These are phyloP conservation scores for Phyllostomus discolor DNA, from an alignment of 2,113 vertebrate species.

Conservation along the genomic window DNA sequence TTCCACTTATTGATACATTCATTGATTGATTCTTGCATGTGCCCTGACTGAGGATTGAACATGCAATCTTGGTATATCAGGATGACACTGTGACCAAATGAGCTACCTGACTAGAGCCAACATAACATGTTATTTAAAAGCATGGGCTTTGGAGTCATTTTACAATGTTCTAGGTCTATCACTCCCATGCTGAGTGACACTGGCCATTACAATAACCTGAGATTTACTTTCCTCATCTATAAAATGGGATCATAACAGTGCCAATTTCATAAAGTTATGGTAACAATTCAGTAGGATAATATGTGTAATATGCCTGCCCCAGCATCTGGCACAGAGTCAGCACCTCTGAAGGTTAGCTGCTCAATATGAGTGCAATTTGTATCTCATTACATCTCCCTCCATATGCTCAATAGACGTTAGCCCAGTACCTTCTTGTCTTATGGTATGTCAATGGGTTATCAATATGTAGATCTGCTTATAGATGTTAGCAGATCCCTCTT, in stretches of 20 bases:
- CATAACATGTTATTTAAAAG: not conserved
- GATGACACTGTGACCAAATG: too few relatives aligned
- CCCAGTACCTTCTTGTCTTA: not conserved
- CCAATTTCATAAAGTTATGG: fast-evolving
- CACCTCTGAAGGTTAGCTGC: not conserved
- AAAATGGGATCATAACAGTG: not conserved
- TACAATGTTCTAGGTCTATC: not conserved
- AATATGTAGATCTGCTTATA: not conserved
- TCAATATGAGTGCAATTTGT: not conserved
- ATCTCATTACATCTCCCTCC: not conserved
- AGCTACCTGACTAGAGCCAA: too few relatives aligned
- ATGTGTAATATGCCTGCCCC: not conserved
- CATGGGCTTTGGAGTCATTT: not conserved
- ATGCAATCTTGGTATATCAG: too few relatives aligned
- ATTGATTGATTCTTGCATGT: too few relatives aligned
- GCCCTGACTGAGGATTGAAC: too few relatives aligned
- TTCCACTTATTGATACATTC: too few relatives aligned
- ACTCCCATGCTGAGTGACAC: not conserved
- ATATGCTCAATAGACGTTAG: not conserved
- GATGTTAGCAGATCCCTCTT: too few relatives aligned
- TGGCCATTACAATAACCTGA: not conserved
- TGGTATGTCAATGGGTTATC: too few relatives aligned
- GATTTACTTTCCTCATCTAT: not conserved
- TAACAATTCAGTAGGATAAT: fast-evolving
- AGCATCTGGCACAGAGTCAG: not conserved